phyloP scores from a whole-genome alignment of 2,797 vertebrate species.

The Anabas testudineus region DNA sequence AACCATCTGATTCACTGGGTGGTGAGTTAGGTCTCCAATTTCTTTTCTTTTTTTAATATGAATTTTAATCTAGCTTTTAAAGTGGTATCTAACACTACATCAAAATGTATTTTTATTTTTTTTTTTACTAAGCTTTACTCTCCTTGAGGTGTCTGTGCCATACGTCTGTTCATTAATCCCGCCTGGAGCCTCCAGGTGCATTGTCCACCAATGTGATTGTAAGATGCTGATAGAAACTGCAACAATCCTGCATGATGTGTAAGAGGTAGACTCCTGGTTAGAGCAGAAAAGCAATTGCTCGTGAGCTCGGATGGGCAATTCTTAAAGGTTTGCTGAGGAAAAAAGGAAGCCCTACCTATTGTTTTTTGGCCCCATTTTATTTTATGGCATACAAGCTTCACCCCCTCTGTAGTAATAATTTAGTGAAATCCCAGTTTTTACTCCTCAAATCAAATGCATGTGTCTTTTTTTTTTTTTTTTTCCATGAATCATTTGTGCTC shows the following conservation, averaged over 20 bases:
- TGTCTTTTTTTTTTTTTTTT: constrained; percentile 63
- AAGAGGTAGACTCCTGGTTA: constrained; percentile 36
- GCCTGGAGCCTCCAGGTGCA: constrained; percentile 59
- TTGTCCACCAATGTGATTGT: constrained; percentile 68
- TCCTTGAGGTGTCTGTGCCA: constrained; percentile 58
- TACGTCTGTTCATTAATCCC: constrained; percentile 73
- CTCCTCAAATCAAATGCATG: constrained; percentile 70
- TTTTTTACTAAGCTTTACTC: constrained; percentile 26
- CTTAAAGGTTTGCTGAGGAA: constrained; percentile 17
- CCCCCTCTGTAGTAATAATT: constrained; percentile 70
- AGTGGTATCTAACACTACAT: constrained; percentile 22
- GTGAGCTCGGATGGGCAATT: constrained; percentile 22
- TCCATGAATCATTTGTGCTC: constrained; percentile 80
- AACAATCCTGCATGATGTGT: constrained; percentile 29
- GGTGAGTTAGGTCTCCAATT: neutral
- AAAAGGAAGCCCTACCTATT: constrained; percentile 24
- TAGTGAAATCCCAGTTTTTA: constrained; percentile 72
- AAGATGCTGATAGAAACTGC: constrained; percentile 65
- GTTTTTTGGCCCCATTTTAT: constrained; percentile 36
- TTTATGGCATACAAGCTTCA: constrained; percentile 37
- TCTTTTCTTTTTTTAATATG: neutral
- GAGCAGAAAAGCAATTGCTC: constrained; percentile 28
- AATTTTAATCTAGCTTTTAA: constrained; percentile 10
- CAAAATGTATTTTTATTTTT: constrained; percentile 9
- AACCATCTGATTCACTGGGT: neutral